phyloP scores from a whole-genome alignment of 1,140 invertebrate species.

The Mizuhopecten yessoensis region DNA sequence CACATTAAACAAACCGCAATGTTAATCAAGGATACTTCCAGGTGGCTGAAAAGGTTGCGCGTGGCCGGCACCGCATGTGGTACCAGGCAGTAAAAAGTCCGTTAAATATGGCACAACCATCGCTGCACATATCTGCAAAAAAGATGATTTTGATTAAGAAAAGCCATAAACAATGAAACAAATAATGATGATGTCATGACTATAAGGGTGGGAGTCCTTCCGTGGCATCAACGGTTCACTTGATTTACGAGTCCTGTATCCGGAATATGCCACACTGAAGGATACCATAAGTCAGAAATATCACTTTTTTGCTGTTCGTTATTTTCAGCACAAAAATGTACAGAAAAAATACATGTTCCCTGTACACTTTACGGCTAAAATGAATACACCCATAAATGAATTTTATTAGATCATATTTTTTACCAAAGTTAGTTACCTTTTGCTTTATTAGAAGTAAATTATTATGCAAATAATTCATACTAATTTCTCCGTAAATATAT shows the following conservation, averaged over 20 bases:
- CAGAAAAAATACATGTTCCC: neutral
- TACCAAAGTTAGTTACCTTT: neutral
- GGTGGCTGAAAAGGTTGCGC: neutral
- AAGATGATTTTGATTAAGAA: neutral
- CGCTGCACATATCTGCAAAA: constrained; percentile 9
- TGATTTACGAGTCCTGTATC: neutral
- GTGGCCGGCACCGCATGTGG: neutral
- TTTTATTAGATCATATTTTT: neutral
- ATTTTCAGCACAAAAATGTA: constrained; percentile 8
- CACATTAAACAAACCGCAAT: too few relatives aligned
- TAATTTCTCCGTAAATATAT: neutral
- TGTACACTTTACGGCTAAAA: neutral
- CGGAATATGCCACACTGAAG: neutral
- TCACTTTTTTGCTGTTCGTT: constrained; percentile 28
- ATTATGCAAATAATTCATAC: neutral
- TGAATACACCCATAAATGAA: neutral
- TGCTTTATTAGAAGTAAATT: neutral
- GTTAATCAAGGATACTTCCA: neutral
- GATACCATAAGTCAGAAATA: constrained; percentile 21
- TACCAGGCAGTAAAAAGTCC: neutral
- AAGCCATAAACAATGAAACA: neutral
- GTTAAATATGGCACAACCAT: neutral
- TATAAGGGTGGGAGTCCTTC: neutral
- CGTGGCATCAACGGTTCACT: neutral
- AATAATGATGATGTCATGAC: constrained; percentile 26